A percentile compares a stretch with the other conserved stretches of the same genome.
These are phyloP conservation scores for Nemopilema nomurai DNA, from an alignment of 30 jellyfish, hydroid and myxozoan species.

Conservation along the genomic window DNA sequence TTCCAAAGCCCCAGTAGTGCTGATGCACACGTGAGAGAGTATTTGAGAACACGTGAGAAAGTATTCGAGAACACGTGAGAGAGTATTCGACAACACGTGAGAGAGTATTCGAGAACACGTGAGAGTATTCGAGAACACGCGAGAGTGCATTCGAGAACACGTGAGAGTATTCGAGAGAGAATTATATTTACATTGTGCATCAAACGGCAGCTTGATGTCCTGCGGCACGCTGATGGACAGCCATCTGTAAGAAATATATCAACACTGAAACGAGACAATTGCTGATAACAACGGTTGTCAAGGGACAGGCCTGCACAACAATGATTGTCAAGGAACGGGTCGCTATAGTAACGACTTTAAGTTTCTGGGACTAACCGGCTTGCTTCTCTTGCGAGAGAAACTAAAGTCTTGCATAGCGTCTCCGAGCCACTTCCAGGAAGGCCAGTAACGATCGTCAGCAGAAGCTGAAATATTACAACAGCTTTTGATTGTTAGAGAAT, in stretches of 20 bases:
- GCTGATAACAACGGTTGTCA: too few species aligned
- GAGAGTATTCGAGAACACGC: too few species aligned
- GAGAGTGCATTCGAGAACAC: background rate
- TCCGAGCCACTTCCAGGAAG: constrained; percentile 62
- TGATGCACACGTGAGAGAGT: too few species aligned
- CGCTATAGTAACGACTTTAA: background rate
- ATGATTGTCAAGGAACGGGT: too few species aligned
- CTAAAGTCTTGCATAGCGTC: constrained; percentile 36
- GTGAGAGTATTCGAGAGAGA: background rate
- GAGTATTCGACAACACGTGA: too few species aligned
- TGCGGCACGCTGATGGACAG: constrained; percentile 48
- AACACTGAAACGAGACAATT: background rate
- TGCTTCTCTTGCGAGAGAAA: constrained; percentile 56
- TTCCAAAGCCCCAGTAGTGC: too few species aligned
- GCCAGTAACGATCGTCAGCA: constrained; percentile 51
- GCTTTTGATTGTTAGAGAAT: too few species aligned
- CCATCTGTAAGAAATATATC: constrained; percentile 33
- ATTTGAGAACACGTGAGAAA: too few species aligned
- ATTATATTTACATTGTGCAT: constrained; percentile 16
- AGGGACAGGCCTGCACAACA: too few species aligned
- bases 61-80: too few species aligned
- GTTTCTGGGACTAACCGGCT: constrained; percentile 31
- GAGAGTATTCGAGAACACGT: too few species aligned
- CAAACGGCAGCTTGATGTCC: constrained; percentile 27
- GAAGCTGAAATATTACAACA: constrained; percentile 6